Evolutionary conservation across 37 sponge, comb jelly and placozoan species (phyloP).

Genomic region (Halichondria panicea): DNA sequence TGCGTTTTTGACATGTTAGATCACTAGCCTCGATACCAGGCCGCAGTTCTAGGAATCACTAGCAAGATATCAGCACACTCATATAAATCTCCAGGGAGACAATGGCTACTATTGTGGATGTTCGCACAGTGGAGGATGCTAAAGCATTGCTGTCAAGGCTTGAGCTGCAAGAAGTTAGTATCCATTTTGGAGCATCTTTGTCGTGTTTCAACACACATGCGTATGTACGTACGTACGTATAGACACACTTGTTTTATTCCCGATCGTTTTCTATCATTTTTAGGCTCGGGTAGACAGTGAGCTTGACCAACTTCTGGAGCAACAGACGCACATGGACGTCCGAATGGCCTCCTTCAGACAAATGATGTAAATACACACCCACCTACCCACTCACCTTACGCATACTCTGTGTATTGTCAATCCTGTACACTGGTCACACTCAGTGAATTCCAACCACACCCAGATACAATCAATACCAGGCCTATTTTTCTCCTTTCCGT

Average conservation of each 20-base stretch:
- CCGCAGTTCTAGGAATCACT: no score
- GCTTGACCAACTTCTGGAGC: slow-evolving; percentile 54
- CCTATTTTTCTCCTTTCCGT: no score
- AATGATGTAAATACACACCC: slow-evolving; percentile 45
- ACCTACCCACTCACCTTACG: no score
- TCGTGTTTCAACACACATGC: slow-evolving; percentile 3
- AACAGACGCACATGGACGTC: slow-evolving; percentile 72
- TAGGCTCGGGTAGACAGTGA: slow-evolving; percentile 47
- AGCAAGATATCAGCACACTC: no score
- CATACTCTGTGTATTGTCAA: no score
- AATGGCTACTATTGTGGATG: neutral
- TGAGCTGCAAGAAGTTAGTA: slow-evolving; percentile 8
- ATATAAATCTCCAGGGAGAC: no score
- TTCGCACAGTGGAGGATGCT: slow-evolving; percentile 13
- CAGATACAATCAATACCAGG: no score
- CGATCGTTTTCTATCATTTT: neutral
- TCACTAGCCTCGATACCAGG: no score
- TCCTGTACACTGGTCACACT: no score
- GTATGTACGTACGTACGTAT: slow-evolving; percentile 3
- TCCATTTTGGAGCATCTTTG: neutral
- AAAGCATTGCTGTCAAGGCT: slow-evolving; percentile 1
- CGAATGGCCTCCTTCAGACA: slow-evolving; percentile 64
- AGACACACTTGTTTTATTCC: neutral
- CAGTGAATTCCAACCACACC: no score
- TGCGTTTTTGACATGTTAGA: no score